Percentiles rank a stretch among this genome's conserved stretches.
Evolutionary conservation across 2,113 vertebrate genomes (phyloP).

Genomic region (Sylvietta virens): DNA sequence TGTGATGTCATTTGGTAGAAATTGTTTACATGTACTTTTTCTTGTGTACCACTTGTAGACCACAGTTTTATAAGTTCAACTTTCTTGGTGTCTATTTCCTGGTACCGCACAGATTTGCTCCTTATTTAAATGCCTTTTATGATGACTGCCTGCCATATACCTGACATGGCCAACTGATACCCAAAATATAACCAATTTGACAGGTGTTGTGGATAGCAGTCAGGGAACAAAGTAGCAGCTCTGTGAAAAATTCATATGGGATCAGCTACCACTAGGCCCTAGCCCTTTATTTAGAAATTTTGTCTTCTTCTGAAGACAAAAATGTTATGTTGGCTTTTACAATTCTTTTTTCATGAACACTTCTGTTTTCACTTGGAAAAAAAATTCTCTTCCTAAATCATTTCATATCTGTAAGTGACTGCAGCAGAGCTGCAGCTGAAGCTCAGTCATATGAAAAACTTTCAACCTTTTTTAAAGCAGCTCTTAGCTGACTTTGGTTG

Average conservation of each 20-base stretch:
- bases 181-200: not conserved
- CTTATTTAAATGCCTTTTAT: not conserved
- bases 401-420: not conserved
- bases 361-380: not conserved
- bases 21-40: accelerated
- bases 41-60: not conserved
- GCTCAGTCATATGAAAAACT: not conserved
- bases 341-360: not conserved
- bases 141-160: not conserved
- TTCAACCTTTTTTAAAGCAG: not conserved
- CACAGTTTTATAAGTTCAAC: not conserved
- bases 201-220: not conserved
- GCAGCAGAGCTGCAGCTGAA: not conserved
- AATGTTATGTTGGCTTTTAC: not conserved
- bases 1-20: not conserved
- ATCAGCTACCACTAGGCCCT: not conserved
- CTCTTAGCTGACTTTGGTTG: not conserved
- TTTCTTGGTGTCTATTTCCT: not conserved
- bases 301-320: not conserved
- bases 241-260: not conserved
- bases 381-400: not conserved
- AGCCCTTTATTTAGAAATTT: not conserved
- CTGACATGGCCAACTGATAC: not conserved
- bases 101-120: not conserved
- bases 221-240: not conserved